Percentiles rank a stretch among this genome's conserved stretches.
Evolutionary conservation across 2,888 invertebrate species (phyloP).

Genomic region (Caenorhabditis sp.): DNA sequence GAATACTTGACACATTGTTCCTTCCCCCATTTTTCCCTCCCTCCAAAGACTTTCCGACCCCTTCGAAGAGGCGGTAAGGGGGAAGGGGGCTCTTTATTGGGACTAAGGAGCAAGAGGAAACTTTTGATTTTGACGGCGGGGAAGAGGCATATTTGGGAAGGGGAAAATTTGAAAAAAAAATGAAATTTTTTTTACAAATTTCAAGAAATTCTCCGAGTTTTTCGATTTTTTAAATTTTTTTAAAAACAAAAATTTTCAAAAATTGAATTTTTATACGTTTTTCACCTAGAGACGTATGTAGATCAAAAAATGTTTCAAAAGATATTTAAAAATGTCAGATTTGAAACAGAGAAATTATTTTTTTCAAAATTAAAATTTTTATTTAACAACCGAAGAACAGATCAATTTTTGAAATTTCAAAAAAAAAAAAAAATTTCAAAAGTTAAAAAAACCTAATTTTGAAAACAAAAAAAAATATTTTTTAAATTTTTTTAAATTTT

Average conservation of each 20-base stretch:
- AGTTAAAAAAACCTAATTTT: neutral
- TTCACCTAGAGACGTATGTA: too few relatives aligned
- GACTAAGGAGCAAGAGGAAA: neutral
- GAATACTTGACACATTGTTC: constrained; percentile 8
- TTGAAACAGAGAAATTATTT: neutral
- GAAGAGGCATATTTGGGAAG: too few relatives aligned
- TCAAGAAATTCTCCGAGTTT: neutral
- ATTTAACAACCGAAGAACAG: too few relatives aligned
- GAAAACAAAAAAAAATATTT: neutral
- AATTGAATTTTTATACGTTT: too few relatives aligned
- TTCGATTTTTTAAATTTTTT: constrained; percentile 6
- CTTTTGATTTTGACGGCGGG: neutral
- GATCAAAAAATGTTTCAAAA: neutral
- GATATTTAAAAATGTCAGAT: too few relatives aligned
- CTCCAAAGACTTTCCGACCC: constrained; percentile 12
- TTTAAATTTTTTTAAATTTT: neutral
- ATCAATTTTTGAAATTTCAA: neutral
- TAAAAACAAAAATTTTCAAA: neutral
- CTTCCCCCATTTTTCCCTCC: too few relatives aligned
- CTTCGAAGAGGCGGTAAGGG: neutral
- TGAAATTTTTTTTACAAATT: neutral
- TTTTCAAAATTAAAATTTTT: constrained; percentile 3
- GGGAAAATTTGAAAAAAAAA: neutral
- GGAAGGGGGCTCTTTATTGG: neutral
- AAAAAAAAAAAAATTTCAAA: too few relatives aligned